Percentiles rank a stretch among this genome's conserved stretches.
phyloP scores from a whole-genome alignment of 53 echinoderm and acorn worm species.

The Crossaster papposus region DNA sequence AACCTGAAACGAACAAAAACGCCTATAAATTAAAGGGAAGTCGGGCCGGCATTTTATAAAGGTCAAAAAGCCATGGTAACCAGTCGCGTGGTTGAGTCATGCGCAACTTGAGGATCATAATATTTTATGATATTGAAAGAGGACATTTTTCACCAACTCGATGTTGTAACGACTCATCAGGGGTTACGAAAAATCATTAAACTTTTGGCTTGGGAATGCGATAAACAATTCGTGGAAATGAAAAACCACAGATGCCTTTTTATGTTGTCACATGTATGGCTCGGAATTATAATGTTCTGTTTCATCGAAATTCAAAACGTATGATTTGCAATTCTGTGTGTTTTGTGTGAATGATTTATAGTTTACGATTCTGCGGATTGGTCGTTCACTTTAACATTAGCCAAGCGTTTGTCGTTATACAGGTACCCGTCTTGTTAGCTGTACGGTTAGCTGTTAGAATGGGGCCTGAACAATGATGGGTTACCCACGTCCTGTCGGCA shows the following conservation, averaged over 20 bases:
- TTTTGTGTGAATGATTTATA: too few relatives aligned
- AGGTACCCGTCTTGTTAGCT: too few relatives aligned
- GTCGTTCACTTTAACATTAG: too few relatives aligned
- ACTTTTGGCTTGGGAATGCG: neutral
- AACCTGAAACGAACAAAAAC: neutral
- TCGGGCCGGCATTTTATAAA: neutral
- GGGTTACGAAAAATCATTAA: neutral
- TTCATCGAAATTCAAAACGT: too few relatives aligned
- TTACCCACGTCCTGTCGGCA: too few relatives aligned
- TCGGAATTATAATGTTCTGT: neutral
- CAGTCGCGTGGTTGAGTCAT: neutral
- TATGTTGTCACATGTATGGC: neutral
- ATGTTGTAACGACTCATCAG: neutral
- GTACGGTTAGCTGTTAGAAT: too few relatives aligned
- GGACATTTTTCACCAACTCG: neutral
- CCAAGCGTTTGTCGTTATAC: too few relatives aligned
- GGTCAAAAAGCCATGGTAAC: conserved; percentile 12
- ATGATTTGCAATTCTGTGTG: too few relatives aligned
- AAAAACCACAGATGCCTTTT: neutral
- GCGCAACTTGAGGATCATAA: neutral
- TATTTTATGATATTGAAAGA: neutral
- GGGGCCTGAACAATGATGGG: too few relatives aligned
- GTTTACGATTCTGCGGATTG: too few relatives aligned
- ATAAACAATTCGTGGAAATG: neutral
- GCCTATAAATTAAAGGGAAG: neutral